Conservation (phyloP, 2,113 vertebrate species). For the Rhinogobius similis region DNA sequence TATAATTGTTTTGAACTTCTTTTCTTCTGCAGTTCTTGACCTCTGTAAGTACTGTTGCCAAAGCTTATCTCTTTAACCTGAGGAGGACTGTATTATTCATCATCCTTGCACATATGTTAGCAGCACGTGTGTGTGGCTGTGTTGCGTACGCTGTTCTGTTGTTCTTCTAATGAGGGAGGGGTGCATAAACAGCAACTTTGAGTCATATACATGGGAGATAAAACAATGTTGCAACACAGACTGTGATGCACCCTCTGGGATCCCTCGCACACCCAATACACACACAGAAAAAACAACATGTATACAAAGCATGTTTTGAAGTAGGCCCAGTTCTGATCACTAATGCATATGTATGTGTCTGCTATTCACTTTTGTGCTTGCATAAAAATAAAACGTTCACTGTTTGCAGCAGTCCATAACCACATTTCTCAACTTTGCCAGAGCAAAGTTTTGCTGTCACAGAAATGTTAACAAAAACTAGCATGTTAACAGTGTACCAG, state of each 20-base stretch:
- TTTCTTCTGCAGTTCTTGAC: background rate
- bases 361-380: background rate
- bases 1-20: background rate
- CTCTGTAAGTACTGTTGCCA: constrained; percentile 16
- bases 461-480: too few relatives aligned
- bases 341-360: constrained; percentile 9
- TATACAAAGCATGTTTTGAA: constrained; percentile 52
- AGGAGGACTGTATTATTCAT: constrained; percentile 12
- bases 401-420: too few relatives aligned
- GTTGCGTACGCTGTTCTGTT: constrained; percentile 6
- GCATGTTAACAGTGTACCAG: too few relatives aligned
- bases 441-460: too few relatives aligned
- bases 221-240: constrained; percentile 60
- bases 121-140: constrained; percentile 14
- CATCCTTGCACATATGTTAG: constrained; percentile 9
- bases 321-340: constrained; percentile 37
- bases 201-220: constrained; percentile 71
- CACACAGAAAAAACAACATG: constrained; percentile 30
- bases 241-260: constrained; percentile 69
- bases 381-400: constrained; percentile 1
- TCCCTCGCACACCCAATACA: constrained; percentile 45
- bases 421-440: too few relatives aligned
- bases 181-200: constrained; percentile 63
- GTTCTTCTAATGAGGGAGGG: constrained; percentile 81
- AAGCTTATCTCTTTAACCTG: constrained; percentile 32